Base-by-base conservation (phyloP, 2,888 invertebrate species). In the Drosophila borborema region DNA sequence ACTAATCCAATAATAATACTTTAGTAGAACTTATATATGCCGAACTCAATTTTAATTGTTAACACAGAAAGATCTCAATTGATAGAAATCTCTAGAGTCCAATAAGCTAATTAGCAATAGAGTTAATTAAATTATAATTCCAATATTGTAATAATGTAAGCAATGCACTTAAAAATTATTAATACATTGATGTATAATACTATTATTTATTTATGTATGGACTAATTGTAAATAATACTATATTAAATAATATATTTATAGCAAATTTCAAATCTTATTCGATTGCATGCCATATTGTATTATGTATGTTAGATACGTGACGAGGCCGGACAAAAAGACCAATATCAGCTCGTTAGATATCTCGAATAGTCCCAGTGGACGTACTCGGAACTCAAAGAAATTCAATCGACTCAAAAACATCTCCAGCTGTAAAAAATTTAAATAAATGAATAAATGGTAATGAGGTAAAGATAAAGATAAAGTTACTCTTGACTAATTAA, bases 221-320 rank as follows among this genome's bases (percentile, higher is more conserved):
- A 23, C 12, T 23, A 23, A 14, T 14, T 23, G 23, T 5, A 12
- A 34, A 31, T 16, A n/a, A 49, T 34, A 34, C 12, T 28, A 28
- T 28, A 46, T 28, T 4, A 1, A 10, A 49, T 2, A n/a, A 14
- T 10, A 10, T 16, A 28, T 9, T 28, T 16, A 23, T 23, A 16
- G 16, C 8, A 41, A 41, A 38, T 49, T 4, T 64, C 20, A 77
- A 49, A 69, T 41, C 49, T 71, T 63, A 10, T 81, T 64, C 16
- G 72, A 51, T 41, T 81, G 60, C 31, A 77, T 55, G 16, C 69
- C 41, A 40, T 69, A 83, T 51, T 86, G 84, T 12, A 86, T 28
- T 40, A 88, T 81, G 14, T 75, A 86, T 2, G 84, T 84, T 1
- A 89, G 46, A 41, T 85, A 86, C 3, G 82, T 88, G 1, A 89